phyloP scores from a whole-genome alignment of 2,797 vertebrate species.

The Clamator glandarius region DNA sequence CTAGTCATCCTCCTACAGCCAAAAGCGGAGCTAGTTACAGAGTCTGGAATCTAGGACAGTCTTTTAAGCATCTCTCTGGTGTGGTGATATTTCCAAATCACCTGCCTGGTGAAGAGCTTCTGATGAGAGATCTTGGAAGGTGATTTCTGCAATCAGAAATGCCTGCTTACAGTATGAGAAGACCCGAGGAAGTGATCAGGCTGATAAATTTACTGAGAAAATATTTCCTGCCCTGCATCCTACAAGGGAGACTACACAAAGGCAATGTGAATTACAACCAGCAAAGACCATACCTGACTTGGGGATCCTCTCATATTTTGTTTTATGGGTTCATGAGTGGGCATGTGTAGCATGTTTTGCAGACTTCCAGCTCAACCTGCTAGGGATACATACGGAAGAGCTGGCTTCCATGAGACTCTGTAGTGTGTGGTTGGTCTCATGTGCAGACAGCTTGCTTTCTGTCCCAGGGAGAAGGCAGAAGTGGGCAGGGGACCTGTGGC shows the following conservation, averaged over 20 bases:
- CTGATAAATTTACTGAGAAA: neutral
- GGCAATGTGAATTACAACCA: neutral
- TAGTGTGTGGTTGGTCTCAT: neutral
- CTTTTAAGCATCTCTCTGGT: neutral
- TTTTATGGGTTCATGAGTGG: fast-evolving
- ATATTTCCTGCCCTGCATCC: neutral
- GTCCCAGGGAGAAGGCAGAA: neutral
- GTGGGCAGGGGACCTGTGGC: neutral
- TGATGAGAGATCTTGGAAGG: neutral
- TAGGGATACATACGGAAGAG: fast-evolving
- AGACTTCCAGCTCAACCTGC: neutral
- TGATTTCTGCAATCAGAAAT: neutral
- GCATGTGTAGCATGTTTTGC: neutral
- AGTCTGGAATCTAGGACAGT: neutral
- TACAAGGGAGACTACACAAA: neutral
- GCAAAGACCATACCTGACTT: fast-evolving
- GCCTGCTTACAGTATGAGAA: neutral
- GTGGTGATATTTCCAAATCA: neutral
- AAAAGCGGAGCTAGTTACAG: neutral
- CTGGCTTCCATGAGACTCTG: neutral
- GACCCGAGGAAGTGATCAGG: neutral
- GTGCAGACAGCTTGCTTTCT: fast-evolving
- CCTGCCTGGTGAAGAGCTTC: neutral
- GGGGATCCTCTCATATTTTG: neutral
- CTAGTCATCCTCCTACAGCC: neutral